Conservation (phyloP, 2,113 vertebrate species). For the Pedionomus torquatus region DNA sequence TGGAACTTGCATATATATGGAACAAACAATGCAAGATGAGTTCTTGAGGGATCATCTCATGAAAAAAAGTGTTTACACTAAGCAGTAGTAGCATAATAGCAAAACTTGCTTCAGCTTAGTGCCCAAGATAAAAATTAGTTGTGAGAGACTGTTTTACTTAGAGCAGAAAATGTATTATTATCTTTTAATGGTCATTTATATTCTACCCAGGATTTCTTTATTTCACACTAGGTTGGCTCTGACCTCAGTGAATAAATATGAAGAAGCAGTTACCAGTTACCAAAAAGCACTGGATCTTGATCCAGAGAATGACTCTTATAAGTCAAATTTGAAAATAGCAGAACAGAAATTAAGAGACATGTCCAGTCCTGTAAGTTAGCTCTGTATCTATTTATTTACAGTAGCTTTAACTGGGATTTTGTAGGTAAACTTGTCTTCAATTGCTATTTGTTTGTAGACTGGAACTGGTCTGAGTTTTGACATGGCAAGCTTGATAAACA, state of each 20-base stretch:
- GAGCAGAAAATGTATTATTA: background rate
- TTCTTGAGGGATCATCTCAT: background rate
- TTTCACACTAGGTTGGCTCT: conserved; percentile 85
- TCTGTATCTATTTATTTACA: conserved; percentile 5
- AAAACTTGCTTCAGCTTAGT: background rate
- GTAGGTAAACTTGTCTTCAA: conserved; percentile 24
- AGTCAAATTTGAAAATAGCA: conserved; percentile 95
- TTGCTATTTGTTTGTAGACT: conserved; percentile 79
- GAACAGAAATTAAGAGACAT: conserved; percentile 94
- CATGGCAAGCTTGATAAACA: conserved; percentile 98
- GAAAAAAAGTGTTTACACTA: background rate
- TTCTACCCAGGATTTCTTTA: background rate
- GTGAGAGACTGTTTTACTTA: background rate
- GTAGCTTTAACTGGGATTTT: background rate
- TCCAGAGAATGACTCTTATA: conserved; percentile 96
- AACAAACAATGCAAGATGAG: background rate
- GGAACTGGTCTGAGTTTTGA: conserved; percentile 93
- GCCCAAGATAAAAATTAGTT: background rate
- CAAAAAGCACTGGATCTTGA: conserved; percentile 95
- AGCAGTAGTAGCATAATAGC: background rate
- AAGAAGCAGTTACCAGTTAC: conserved; percentile 93
- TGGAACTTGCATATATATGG: background rate
- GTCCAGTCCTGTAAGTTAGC: conserved; percentile 89
- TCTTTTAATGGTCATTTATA: background rate
- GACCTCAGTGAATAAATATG: conserved; percentile 92